Conservation (phyloP, 2,113 vertebrate species). For the Axis porcinus region DNA sequence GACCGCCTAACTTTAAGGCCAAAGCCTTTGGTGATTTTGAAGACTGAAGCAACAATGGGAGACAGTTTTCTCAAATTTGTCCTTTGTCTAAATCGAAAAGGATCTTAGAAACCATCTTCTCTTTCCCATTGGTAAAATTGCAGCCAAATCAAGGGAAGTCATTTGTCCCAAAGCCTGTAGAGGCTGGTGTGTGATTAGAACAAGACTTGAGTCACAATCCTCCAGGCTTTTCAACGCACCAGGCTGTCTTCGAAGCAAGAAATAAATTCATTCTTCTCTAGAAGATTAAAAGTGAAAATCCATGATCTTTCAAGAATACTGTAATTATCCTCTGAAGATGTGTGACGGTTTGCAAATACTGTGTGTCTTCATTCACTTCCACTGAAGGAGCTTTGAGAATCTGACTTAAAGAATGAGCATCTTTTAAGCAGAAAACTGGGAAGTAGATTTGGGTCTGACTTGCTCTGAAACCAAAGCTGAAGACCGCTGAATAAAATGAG, state of each 20-base stretch:
- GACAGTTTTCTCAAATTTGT: neutral
- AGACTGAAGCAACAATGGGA: conserved; percentile 39
- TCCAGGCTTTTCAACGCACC: neutral
- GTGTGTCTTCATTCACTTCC: neutral
- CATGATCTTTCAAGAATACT: conserved; percentile 6
- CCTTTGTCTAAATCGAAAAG: conserved; percentile 9
- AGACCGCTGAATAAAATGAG: neutral
- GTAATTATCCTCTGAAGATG: neutral
- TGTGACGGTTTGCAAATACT: neutral
- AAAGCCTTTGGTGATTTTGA: conserved; percentile 30
- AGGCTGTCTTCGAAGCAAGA: neutral
- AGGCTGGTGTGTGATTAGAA: neutral
- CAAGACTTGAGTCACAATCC: conserved; percentile 2
- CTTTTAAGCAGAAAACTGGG: neutral
- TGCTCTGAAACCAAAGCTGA: neutral
- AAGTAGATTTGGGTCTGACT: neutral
- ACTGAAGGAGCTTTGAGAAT: neutral
- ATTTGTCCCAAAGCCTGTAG: neutral
- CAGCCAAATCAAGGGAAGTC: neutral
- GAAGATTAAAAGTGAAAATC: conserved; percentile 12
- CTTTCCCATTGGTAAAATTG: neutral
- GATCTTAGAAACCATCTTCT: neutral
- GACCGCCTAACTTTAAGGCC: neutral
- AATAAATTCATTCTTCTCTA: neutral
- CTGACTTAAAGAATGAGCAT: neutral